Evolutionary conservation across 2,888 invertebrate genomes (phyloP).

Genomic region (Lymantria monacha): DNA sequence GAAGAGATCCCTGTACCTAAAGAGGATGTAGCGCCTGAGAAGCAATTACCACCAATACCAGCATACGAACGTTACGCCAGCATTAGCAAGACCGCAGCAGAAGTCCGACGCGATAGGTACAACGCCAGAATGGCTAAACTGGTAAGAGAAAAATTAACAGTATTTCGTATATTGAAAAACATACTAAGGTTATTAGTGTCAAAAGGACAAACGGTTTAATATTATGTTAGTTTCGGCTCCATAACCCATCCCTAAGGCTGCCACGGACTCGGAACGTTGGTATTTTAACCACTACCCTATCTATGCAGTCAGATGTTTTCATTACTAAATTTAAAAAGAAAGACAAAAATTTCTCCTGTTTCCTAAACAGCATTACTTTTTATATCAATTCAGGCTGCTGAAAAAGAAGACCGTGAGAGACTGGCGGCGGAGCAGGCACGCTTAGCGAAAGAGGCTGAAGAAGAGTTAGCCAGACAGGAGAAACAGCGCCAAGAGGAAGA

Average conservation of each 20-base stretch:
- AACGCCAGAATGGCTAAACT: constrained; percentile 56
- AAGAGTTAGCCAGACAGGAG: constrained; percentile 50
- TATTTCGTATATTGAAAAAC: background rate
- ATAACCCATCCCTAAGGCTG: no score
- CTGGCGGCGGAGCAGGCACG: constrained; percentile 63
- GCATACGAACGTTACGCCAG: constrained; percentile 68
- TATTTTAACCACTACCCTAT: no score
- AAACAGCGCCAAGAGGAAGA: constrained; percentile 64
- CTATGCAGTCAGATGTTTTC: no score
- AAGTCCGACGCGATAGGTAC: constrained; percentile 65
- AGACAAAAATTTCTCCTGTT: no score
- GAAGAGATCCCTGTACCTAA: constrained; percentile 69
- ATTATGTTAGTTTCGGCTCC: background rate
- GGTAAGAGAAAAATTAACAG: constrained; percentile 36
- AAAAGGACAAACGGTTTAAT: no score
- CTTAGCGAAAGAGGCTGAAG: constrained; percentile 56
- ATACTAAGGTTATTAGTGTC: background rate
- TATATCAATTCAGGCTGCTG: constrained; percentile 46
- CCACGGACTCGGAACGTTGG: no score
- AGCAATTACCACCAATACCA: constrained; percentile 64
- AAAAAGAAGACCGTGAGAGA: constrained; percentile 60
- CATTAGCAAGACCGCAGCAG: constrained; percentile 64
- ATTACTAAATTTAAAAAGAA: no score
- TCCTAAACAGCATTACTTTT: no score
- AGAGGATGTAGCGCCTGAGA: constrained; percentile 66